phyloP scores from a whole-genome alignment of 1,140 invertebrate genomes.

The Bathynomus jamesi region DNA sequence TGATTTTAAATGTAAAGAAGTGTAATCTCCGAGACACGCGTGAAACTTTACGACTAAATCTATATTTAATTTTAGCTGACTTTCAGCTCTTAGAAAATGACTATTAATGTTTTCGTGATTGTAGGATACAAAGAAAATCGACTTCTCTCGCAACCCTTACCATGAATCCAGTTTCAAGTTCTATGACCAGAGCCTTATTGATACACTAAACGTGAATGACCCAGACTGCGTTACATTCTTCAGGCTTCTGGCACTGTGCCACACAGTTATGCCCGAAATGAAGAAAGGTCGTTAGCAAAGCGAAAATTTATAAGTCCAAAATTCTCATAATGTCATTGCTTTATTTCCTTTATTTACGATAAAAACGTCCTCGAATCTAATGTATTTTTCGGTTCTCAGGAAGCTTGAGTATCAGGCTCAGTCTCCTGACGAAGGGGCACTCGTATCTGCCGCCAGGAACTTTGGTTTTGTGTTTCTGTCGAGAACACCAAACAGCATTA shows the following conservation, averaged over 20 bases:
- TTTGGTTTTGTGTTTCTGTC: constrained; percentile 98
- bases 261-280: constrained; percentile 95
- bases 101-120: background rate
- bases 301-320: constrained; percentile 42
- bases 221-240: constrained; percentile 76
- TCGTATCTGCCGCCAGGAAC: constrained; percentile 94
- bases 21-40: no score
- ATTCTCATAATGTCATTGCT: background rate
- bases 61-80: no score
- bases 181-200: constrained; percentile 78
- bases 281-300: no score
- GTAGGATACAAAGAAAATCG: constrained; percentile 50
- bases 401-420: constrained; percentile 74
- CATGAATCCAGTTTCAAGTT: constrained; percentile 89
- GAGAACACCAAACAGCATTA: constrained; percentile 84
- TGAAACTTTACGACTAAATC: no score
- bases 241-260: constrained; percentile 78
- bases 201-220: constrained; percentile 66
- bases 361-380: background rate
- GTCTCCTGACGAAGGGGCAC: constrained; percentile 92
- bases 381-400: constrained; percentile 46
- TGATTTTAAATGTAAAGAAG: no score
- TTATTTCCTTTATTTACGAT: background rate
- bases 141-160: constrained; percentile 90
- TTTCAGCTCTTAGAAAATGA: no score